Evolutionary conservation across 2,113 vertebrate species (phyloP).

Genomic region (Hemibates koningsi): DNA sequence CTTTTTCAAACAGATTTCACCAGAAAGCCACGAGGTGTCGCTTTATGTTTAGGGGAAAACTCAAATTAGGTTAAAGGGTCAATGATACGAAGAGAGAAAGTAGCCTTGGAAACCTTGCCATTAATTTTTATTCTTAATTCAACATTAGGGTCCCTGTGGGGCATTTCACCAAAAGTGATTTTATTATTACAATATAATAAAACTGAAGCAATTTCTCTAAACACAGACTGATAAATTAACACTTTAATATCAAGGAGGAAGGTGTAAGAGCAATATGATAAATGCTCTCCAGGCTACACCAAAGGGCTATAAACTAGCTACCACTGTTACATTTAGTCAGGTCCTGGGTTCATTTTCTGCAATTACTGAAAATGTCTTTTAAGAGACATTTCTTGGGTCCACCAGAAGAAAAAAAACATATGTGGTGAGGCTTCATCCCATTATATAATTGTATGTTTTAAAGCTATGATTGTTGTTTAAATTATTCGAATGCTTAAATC

Average conservation of each 20-base stretch:
- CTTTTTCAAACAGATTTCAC: not conserved
- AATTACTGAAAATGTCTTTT: not conserved
- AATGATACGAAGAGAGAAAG: fast-evolving
- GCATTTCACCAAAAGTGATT: not conserved
- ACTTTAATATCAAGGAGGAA: not conserved
- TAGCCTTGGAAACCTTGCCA: fast-evolving
- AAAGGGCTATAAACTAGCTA: not conserved
- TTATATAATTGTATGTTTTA: not conserved
- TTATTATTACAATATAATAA: not conserved
- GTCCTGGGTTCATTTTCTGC: not conserved
- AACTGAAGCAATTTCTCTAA: not conserved
- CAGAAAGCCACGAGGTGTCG: not conserved
- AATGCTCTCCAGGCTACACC: not conserved
- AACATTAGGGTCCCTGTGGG: not conserved
- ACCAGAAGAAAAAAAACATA: not conserved
- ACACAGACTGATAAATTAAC: not conserved
- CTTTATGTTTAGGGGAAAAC: not conserved
- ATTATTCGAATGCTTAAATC: not conserved
- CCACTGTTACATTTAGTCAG: not conserved
- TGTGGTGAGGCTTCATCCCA: not conserved
- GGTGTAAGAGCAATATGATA: not conserved
- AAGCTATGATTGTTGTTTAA: not conserved
- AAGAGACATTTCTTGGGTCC: not conserved
- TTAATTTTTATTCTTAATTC: not conserved
- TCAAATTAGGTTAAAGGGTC: not conserved